A percentile compares a stretch with the other conserved stretches of the same genome.
Evolutionary conservation across 2,113 vertebrate genomes (phyloP).

Genomic region (Atractosteus spatula): DNA sequence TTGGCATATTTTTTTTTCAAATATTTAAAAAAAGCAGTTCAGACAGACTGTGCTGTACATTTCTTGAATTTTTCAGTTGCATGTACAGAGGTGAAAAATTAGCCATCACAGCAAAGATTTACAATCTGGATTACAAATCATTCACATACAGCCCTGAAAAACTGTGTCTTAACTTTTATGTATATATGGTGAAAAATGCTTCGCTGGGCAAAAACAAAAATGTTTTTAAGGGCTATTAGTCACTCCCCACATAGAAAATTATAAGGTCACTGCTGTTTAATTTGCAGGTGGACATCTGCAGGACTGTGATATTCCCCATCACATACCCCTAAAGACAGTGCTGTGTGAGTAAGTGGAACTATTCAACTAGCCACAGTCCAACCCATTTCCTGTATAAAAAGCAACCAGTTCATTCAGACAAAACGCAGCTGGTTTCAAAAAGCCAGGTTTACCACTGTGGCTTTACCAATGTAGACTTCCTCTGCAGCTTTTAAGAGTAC

Average conservation of each 20-base stretch:
- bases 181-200: conserved; percentile 2
- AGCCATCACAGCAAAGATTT: too few species aligned
- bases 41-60: too few species aligned
- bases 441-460: conserved; percentile 54
- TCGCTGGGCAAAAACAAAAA: conserved; percentile 1
- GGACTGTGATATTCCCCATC: conserved; percentile 14
- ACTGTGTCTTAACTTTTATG: background rate
- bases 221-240: conserved; percentile 22
- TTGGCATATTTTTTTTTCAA: too few species aligned
- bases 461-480: conserved; percentile 59
- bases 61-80: too few species aligned
- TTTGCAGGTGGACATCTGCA: conserved; percentile 51
- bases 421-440: conserved; percentile 66
- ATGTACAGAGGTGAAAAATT: too few species aligned
- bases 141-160: too few species aligned
- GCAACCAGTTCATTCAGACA: conserved; percentile 56
- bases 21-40: too few species aligned
- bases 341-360: conserved; percentile 26
- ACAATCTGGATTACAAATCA: too few species aligned
- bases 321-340: background rate
- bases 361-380: conserved; percentile 33
- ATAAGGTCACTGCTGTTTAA: conserved; percentile 28
- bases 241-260: conserved; percentile 11
- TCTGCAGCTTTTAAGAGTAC: conserved; percentile 27
- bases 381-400: conserved; percentile 50